A percentile compares a stretch with the other conserved stretches of the same genome.
Evolutionary conservation across 2,888 invertebrate species (phyloP).

Genomic region (Spicauda simplicius): DNA sequence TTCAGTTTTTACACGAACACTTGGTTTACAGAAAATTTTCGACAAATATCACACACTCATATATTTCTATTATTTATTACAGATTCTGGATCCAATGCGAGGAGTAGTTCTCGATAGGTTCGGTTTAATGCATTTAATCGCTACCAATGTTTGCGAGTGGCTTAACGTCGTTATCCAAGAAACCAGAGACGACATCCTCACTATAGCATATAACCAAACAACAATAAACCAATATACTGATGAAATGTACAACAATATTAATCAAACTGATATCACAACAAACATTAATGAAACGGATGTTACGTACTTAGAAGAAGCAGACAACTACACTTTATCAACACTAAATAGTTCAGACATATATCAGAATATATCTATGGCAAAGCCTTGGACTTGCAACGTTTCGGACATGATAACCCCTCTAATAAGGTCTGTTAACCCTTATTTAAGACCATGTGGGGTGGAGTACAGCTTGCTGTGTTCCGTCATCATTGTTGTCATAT

Average conservation of each 20-base stretch:
- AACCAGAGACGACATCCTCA: conserved; percentile 92
- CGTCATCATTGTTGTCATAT: conserved; percentile 91
- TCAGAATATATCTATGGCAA: conserved; percentile 51
- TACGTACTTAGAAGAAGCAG: conserved; percentile 51
- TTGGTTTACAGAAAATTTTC: too few relatives aligned
- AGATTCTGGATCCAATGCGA: conserved; percentile 77
- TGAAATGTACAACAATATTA: conserved; percentile 38
- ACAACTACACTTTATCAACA: conserved; percentile 53
- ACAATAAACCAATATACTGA: conserved; percentile 64
- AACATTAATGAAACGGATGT: background rate
- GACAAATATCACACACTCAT: too few relatives aligned
- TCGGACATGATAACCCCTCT: conserved; percentile 85
- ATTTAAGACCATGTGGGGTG: conserved; percentile 92
- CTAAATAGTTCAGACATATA: conserved; percentile 10
- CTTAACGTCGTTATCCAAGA: conserved; percentile 94
- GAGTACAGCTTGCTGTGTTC: conserved; percentile 93
- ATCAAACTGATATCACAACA: background rate
- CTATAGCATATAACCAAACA: conserved; percentile 68
- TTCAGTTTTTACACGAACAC: background rate
- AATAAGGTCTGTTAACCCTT: conserved; percentile 88
- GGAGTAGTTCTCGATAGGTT: conserved; percentile 87
- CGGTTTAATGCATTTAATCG: conserved; percentile 97
- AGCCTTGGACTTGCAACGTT: conserved; percentile 71
- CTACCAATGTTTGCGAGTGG: conserved; percentile 97
- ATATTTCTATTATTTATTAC: conserved; percentile 43